Percentiles rank a stretch among this genome's conserved stretches.
Evolutionary conservation across 92 coral and sea anemone species (phyloP).

Genomic region (Hydrozoanthus gracilis): DNA sequence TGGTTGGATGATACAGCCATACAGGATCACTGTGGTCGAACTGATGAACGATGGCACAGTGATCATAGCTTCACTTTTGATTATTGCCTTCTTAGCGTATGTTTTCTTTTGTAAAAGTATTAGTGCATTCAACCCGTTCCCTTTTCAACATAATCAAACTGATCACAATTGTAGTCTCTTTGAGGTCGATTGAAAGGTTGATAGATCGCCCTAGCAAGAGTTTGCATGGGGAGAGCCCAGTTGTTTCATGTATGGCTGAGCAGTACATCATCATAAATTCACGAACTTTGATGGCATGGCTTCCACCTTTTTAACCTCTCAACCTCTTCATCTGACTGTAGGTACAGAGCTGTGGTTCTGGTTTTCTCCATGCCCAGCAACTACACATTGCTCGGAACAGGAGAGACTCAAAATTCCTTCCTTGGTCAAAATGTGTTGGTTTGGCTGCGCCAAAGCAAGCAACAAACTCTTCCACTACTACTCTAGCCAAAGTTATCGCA

Average conservation of each 20-base stretch:
- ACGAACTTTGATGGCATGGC: conserved; percentile 43
- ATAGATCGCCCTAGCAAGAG: conserved; percentile 42
- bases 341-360: conserved; percentile 41
- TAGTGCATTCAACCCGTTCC: conserved; percentile 1
- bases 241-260: conserved; percentile 48
- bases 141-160: not conserved
- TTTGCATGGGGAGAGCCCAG: conserved; percentile 37
- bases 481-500: conserved; percentile 44
- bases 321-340: conserved; percentile 47
- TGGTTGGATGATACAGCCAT: conserved; percentile 49
- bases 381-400: conserved; percentile 43
- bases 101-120: conserved; percentile 45
- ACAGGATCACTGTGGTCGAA: conserved; percentile 49
- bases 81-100: conserved; percentile 24
- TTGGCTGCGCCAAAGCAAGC: conserved; percentile 41
- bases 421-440: conserved; percentile 42
- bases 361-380: conserved; percentile 43
- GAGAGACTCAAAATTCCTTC: conserved; percentile 47
- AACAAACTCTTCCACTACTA: conserved; percentile 43
- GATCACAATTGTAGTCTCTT: not conserved
- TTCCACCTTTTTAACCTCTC: conserved; percentile 50
- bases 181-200: conserved; percentile 12
- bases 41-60: conserved; percentile 17
- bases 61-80: conserved; percentile 45
- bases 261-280: conserved; percentile 44